These are phyloP conservation scores for Tichodroma muraria DNA, from an alignment of 2,113 vertebrate genomes.

Conservation along the genomic window DNA sequence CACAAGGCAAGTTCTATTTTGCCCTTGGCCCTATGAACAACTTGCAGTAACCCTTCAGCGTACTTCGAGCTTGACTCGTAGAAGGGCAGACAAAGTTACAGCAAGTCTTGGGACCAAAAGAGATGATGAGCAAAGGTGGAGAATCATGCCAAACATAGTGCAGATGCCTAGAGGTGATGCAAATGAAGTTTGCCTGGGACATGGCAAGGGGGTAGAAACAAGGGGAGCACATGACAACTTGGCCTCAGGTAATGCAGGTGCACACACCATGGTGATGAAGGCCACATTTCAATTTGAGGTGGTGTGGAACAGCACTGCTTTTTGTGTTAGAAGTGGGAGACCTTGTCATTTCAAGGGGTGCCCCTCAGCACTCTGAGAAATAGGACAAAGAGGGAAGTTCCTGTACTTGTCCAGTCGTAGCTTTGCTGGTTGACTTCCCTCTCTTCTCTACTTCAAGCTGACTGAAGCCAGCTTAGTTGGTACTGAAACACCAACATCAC, in stretches of 20 bases:
- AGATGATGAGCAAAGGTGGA: background rate
- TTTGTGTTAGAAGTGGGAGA: background rate
- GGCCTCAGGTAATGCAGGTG: background rate
- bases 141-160: background rate
- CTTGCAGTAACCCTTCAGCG: background rate
- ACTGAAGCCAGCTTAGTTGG: background rate
- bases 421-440: background rate
- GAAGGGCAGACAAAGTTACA: background rate
- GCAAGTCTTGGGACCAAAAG: background rate
- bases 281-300: background rate
- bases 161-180: background rate
- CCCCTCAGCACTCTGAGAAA: background rate
- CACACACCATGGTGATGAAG: background rate
- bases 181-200: background rate
- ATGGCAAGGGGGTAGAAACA: background rate
- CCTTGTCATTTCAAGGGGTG: background rate
- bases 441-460: background rate
- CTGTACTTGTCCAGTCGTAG: background rate
- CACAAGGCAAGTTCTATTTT: background rate
- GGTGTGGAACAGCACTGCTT: background rate
- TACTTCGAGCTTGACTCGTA: fast-evolving
- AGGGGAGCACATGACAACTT: background rate
- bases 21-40: background rate
- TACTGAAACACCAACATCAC: background rate
- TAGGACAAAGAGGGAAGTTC: background rate